phyloP scores from a whole-genome alignment of 2,113 vertebrate genomes.

The Salvator merianae region DNA sequence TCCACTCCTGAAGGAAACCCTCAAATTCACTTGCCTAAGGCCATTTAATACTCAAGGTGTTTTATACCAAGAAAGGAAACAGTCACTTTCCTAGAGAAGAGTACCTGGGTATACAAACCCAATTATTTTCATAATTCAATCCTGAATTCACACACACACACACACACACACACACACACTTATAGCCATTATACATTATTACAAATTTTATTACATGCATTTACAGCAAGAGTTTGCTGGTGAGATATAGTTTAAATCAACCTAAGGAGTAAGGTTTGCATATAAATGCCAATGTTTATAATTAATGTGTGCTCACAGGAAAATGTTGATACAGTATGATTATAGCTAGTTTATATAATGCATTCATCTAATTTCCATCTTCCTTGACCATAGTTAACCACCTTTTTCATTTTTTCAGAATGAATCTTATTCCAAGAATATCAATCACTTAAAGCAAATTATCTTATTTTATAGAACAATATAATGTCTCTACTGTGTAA shows the following conservation, averaged over 20 bases:
- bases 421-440: neutral
- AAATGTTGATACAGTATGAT: neutral
- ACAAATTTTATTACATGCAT: constrained; percentile 22
- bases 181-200: constrained; percentile 33
- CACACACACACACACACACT: too few species aligned
- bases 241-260: neutral
- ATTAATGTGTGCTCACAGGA: neutral
- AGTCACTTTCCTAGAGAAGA: constrained; percentile 68
- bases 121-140: constrained; percentile 46
- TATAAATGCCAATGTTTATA: neutral
- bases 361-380: neutral
- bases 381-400: neutral
- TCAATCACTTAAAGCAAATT: neutral
- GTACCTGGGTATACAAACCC: constrained; percentile 67
- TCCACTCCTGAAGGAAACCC: constrained; percentile 71
- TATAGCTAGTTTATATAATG: neutral
- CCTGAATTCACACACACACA: too few species aligned
- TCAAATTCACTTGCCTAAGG: constrained; percentile 77
- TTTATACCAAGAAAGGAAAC: constrained; percentile 74
- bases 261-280: neutral
- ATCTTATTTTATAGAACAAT: neutral
- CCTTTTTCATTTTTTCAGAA: neutral
- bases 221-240: neutral
- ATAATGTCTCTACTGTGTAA: neutral
- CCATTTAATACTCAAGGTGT: constrained; percentile 72